These are phyloP conservation scores for Oreotrochilus melanogaster DNA, from an alignment of 2,113 vertebrate genomes.

Conservation along the genomic window DNA sequence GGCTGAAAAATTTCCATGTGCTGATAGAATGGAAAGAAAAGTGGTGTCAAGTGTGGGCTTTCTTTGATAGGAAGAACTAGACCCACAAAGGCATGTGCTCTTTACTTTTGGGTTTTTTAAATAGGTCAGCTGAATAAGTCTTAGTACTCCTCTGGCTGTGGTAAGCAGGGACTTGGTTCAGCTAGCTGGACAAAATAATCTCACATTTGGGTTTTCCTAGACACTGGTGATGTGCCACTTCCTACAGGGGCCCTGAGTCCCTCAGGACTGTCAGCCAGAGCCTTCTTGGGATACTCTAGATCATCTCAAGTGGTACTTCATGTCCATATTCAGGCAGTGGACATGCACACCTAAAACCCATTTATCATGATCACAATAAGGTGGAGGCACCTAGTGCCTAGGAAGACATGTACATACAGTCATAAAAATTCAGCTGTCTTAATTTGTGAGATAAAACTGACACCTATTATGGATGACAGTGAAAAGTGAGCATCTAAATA, in stretches of 20 bases:
- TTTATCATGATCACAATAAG: background rate
- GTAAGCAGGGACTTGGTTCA: background rate
- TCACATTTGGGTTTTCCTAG: background rate
- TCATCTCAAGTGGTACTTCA: background rate
- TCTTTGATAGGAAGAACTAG: background rate
- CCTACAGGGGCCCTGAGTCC: background rate
- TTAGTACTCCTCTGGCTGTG: background rate
- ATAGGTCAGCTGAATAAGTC: background rate
- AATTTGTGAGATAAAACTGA: background rate
- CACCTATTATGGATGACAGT: background rate
- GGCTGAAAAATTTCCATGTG: background rate
- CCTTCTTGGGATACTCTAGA: background rate
- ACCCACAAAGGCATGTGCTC: background rate
- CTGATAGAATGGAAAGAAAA: background rate
- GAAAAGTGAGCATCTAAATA: background rate
- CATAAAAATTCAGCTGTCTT: background rate
- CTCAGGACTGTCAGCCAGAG: background rate
- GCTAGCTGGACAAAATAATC: background rate
- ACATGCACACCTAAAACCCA: background rate
- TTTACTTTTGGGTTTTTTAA: too few species aligned
- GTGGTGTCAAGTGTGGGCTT: background rate
- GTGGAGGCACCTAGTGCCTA: background rate
- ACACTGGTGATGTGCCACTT: background rate
- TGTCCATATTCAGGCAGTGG: background rate
- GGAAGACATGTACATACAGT: background rate